A percentile compares a stretch with the other conserved stretches of the same genome.
These are phyloP conservation scores for Acanthopagrus latus DNA, from an alignment of 2,797 vertebrate genomes.

Conservation along the genomic window DNA sequence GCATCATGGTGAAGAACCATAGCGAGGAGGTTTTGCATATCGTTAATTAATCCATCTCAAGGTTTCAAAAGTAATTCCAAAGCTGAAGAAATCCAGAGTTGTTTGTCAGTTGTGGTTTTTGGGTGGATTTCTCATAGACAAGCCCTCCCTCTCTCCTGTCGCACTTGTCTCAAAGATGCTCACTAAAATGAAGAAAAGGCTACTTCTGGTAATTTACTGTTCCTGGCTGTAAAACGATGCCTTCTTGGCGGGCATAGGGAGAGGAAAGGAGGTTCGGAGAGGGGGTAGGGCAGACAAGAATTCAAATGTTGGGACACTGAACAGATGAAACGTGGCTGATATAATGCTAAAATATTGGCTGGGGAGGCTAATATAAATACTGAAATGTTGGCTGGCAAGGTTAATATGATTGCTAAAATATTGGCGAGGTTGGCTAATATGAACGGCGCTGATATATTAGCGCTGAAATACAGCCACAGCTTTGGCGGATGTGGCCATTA, in stretches of 20 bases:
- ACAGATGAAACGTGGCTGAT: conserved; percentile 60
- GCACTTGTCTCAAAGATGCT: conserved; percentile 26
- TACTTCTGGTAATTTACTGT: conserved; percentile 61
- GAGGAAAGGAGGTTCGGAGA: background rate
- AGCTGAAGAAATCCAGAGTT: background rate
- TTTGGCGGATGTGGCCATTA: conserved; percentile 6
- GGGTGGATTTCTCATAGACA: conserved; percentile 4
- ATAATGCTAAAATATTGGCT: conserved; percentile 62
- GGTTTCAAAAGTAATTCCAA: background rate
- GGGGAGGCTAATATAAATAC: conserved; percentile 53
- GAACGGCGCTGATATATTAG: conserved; percentile 48
- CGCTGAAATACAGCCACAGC: conserved; percentile 23
- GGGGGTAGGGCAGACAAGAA: conserved; percentile 30
- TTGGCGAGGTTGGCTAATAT: conserved; percentile 56
- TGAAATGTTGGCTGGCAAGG: conserved; percentile 62
- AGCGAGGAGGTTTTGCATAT: background rate
- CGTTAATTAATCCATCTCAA: background rate
- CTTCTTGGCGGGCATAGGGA: conserved; percentile 39
- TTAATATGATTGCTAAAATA: conserved; percentile 75
- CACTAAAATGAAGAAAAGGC: conserved; percentile 26
- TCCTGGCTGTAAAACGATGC: conserved; percentile 39
- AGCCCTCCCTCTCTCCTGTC: background rate
- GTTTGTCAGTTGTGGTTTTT: background rate
- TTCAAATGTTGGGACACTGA: conserved; percentile 54
- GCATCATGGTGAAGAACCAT: background rate